A percentile compares a stretch with the other conserved stretches of the same genome.
These are phyloP conservation scores for Macroteleia sp. DNA, from an alignment of 2,888 invertebrate species.

Conservation along the genomic window DNA sequence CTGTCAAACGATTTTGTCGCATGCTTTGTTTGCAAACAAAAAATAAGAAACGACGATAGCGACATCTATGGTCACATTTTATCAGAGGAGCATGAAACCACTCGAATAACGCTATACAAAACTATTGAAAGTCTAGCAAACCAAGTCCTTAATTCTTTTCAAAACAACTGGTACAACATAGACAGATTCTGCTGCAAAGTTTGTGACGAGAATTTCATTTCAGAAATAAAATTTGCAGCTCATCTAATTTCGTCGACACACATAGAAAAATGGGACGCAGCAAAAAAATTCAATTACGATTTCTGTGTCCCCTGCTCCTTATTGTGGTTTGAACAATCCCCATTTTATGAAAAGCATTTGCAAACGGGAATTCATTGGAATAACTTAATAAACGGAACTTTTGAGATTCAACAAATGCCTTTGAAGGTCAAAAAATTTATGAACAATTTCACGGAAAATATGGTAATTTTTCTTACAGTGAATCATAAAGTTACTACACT, in stretches of 20 bases:
- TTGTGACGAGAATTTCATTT: constrained; percentile 49
- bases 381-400: too few relatives aligned
- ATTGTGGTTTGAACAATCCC: constrained; percentile 63
- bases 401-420: too few relatives aligned
- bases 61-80: constrained; percentile 49
- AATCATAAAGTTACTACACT: too few relatives aligned
- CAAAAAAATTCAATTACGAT: constrained; percentile 4
- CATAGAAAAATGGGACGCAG: neutral
- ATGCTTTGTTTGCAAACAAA: constrained; percentile 66
- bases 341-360: neutral
- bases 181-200: constrained; percentile 65
- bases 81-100: neutral
- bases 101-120: neutral
- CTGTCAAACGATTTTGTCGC: constrained; percentile 53
- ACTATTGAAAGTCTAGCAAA: neutral
- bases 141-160: neutral
- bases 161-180: constrained; percentile 66
- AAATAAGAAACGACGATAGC: constrained; percentile 55
- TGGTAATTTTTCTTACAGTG: too few relatives aligned
- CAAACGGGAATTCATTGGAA: too few relatives aligned
- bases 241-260: constrained; percentile 60
- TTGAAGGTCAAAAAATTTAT: too few relatives aligned
- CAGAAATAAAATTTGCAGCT: constrained; percentile 67
- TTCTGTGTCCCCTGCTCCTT: constrained; percentile 71
- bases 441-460: too few relatives aligned